Evolutionary conservation across 2,888 invertebrate species (phyloP), one percentile per base, ranked within the genome.

Genomic region (Tenthredo amoena): DNA sequence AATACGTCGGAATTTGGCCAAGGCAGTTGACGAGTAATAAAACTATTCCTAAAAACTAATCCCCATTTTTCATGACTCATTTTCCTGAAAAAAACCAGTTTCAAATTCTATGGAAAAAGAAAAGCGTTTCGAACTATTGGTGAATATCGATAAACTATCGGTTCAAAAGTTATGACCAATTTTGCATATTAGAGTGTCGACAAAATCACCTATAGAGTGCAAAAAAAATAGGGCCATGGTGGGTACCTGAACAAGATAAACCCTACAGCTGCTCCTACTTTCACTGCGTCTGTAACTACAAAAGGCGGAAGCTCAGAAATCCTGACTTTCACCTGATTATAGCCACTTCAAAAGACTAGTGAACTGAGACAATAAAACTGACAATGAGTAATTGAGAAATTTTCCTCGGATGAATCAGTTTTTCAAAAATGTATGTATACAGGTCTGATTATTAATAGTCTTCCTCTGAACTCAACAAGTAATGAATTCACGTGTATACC

Each of bases 311-410:
- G 62, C 62, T 34, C 31, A 18, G 15, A 68, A 34, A 31, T 68
- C 68, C 68, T 31, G 18, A 68, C 68, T 68, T 68, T 68, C 68
- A 68, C 68, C 68, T 68, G 68, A 68, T 34, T 18, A 68, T 18
- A 68, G 47, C 3, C 9, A 68, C 34, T 68, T 68, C 18, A 34
- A 34, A 68, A 68, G 62, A 62, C 62, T 62, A 21, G 18, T 18
- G 68, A 68, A 31, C 18, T 68, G 31, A 31, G 15, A 26, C 26
- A 15, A 68, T 68, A 26, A 68, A 68, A 68, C 31, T 18, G 34
- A 55, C 55, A 68, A 18, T 34, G 12, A 31, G 12, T 68, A 5
- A 55, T 55, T 55, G 55, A 55, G n/a, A 55, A 55, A 55, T 55
- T 55, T n/a, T 55, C 55, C 7, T n/a, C 55, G 55, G 55, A 55